Evolutionary conservation across 2,113 vertebrate genomes (phyloP).

Genomic region (Trogon melanurus): DNA sequence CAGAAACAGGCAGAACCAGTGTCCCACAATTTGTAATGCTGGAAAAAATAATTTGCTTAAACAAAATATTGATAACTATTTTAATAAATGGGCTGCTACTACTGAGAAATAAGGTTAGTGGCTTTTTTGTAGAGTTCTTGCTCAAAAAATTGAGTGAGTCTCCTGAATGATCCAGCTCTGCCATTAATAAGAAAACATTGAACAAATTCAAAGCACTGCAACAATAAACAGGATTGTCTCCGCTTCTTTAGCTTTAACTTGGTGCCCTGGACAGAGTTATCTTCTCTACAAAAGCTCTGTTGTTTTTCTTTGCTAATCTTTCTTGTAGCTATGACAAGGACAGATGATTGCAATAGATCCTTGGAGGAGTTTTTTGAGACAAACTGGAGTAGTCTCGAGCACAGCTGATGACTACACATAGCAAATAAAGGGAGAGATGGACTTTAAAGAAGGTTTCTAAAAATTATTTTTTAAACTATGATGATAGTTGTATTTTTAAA

Average conservation of each 20-base stretch:
- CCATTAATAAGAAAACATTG: neutral
- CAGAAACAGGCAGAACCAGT: neutral
- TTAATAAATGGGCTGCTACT: neutral
- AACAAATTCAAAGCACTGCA: neutral
- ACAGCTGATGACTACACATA: neutral
- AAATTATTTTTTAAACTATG: neutral
- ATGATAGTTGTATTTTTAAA: neutral
- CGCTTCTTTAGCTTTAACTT: neutral
- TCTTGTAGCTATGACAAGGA: neutral
- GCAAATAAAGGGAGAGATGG: neutral
- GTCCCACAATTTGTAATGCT: neutral
- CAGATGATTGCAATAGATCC: neutral
- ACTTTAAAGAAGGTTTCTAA: neutral
- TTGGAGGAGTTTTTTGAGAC: neutral
- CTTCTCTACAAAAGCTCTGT: neutral
- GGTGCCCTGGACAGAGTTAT: neutral
- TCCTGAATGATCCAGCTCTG: neutral
- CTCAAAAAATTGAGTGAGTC: neutral
- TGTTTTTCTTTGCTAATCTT: conserved; percentile 1
- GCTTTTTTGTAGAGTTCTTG: neutral
- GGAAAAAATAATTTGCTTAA: neutral
- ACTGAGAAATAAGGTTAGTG: neutral
- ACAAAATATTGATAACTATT: neutral
- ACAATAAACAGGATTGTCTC: neutral
- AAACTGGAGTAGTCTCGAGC: neutral